phyloP scores from a whole-genome alignment of 2,888 invertebrate genomes.

The Ernsta delagoae region DNA sequence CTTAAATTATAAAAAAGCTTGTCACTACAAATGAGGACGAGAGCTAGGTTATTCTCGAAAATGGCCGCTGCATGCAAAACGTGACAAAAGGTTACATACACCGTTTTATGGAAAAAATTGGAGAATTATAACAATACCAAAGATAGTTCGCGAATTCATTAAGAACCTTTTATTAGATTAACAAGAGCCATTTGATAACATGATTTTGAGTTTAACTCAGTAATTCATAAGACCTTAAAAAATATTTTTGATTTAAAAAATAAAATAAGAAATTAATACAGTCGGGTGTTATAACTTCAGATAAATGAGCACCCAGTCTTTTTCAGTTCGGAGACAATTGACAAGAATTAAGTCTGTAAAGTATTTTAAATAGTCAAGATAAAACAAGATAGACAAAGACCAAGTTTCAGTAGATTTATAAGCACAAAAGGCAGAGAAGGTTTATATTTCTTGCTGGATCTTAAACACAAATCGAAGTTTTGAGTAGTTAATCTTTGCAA shows the following conservation, averaged over 20 bases:
- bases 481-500: neutral
- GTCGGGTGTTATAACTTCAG: too few species aligned
- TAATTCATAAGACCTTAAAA: too few species aligned
- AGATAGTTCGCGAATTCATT: neutral
- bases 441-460: slow-evolving; percentile 22
- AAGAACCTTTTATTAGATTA: neutral
- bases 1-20: slow-evolving; percentile 78
- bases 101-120: neutral
- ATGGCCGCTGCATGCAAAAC: slow-evolving; percentile 31
- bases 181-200: too few species aligned
- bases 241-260: neutral
- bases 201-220: too few species aligned
- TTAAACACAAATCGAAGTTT: slow-evolving; percentile 24
- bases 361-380: slow-evolving; percentile 43
- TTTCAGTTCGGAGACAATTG: slow-evolving; percentile 20
- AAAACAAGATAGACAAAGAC: slow-evolving; percentile 49
- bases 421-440: slow-evolving; percentile 24
- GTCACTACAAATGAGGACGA: slow-evolving; percentile 68
- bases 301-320: neutral
- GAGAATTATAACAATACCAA: neutral
- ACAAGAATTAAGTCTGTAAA: slow-evolving; percentile 22
- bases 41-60: slow-evolving; percentile 42
- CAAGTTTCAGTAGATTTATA: slow-evolving; percentile 46
- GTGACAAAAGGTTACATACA: neutral
- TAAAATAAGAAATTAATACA: too few species aligned